Conservation (phyloP, 2,797 vertebrate species). For the Momotus momota region DNA sequence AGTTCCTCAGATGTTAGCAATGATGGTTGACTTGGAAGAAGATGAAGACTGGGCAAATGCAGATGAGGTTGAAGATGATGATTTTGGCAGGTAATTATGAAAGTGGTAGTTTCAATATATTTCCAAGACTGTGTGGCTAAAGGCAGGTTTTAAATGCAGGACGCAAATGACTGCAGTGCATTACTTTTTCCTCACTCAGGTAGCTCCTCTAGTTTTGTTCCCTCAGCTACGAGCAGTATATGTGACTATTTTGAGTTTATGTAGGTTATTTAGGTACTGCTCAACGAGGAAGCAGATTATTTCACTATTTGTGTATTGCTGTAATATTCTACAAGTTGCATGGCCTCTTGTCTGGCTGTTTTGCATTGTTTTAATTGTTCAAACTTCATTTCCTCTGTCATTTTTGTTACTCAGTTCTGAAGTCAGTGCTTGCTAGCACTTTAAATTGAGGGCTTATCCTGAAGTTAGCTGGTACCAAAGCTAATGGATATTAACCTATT, state of each 20-base stretch:
- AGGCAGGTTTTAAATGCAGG: neutral
- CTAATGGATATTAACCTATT: neutral
- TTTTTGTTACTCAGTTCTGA: neutral
- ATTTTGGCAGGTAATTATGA: conserved; percentile 91
- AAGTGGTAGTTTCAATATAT: neutral
- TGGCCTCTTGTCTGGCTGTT: neutral
- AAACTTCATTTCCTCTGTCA: neutral
- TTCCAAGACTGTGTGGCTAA: neutral
- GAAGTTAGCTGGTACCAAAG: neutral
- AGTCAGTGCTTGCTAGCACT: neutral
- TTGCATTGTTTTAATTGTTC: neutral
- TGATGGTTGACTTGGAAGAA: conserved; percentile 99
- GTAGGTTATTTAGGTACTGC: neutral
- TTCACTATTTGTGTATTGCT: neutral
- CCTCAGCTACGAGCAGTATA: neutral
- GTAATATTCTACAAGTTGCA: neutral
- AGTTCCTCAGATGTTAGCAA: conserved; percentile 98
- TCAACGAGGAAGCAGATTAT: neutral
- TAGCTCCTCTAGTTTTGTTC: neutral
- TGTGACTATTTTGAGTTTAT: neutral
- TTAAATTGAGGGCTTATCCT: neutral
- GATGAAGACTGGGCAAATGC: conserved; percentile 97
- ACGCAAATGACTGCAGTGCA: neutral
- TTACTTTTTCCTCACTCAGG: neutral
- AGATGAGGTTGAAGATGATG: conserved; percentile 96